A percentile compares a stretch with the other conserved stretches of the same genome.
phyloP scores from a whole-genome alignment of 2,797 vertebrate genomes.

The Malurus splendens region DNA sequence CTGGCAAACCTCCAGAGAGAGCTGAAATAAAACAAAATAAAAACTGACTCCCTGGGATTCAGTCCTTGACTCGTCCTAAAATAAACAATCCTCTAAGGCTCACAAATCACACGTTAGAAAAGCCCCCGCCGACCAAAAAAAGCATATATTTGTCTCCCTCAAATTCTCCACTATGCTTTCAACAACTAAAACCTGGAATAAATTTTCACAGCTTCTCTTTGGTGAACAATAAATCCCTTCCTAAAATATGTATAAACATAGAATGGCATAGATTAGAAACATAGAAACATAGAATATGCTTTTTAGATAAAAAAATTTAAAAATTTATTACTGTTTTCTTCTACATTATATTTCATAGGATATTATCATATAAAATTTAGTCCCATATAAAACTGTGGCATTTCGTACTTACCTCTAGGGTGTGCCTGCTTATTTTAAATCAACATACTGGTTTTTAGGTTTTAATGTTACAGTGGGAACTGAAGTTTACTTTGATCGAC shows the following conservation, averaged over 20 bases:
- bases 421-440: conserved; percentile 15
- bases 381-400: background rate
- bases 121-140: background rate
- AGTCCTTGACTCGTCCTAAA: background rate
- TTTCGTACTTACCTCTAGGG: conserved; percentile 2
- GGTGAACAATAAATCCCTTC: background rate
- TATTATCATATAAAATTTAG: background rate
- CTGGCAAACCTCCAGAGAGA: background rate
- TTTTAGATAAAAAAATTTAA: background rate
- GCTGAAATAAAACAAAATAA: background rate
- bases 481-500: background rate
- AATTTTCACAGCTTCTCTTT: background rate
- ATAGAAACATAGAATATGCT: background rate
- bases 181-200: background rate
- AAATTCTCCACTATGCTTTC: background rate
- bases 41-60: background rate
- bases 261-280: background rate
- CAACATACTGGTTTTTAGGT: background rate
- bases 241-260: background rate
- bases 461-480: background rate
- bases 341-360: background rate
- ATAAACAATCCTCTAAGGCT: background rate
- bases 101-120: background rate
- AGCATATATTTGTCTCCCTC: background rate
- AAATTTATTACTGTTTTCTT: background rate